Base-by-base conservation (phyloP, 2,797 vertebrate genomes). In the Microctenopoma lineatum region DNA sequence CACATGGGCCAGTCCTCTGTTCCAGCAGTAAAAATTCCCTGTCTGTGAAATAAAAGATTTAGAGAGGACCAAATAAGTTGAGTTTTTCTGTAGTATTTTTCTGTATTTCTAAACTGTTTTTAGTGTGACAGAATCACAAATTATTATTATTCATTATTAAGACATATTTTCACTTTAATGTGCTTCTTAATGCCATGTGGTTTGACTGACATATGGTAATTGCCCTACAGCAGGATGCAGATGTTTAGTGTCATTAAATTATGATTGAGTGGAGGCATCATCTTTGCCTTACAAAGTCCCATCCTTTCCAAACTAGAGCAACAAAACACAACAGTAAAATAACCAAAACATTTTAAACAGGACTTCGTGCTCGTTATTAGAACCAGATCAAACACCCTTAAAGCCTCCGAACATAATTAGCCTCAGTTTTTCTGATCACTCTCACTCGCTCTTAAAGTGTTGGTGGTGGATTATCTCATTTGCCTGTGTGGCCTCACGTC, bases 401-500 rank as follows among this genome's bases (percentile, higher is more conserved):
- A 44, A 48, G 12, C 3, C 5, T 21, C 12, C 5, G 21, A 41
- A 39, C 18, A 11, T 14, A n/a, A 25, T 67, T 47, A 14, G 15
- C 16, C 29, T 29, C 13, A 26, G 14, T 45, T 60, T 41, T 26
- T 48, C 45, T 8, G 0, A 4, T 15, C 25, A 5, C 25, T 36
- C 8, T 58, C 63, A 48, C 26, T 27, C 12, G 9, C 44, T 73
- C 59, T 70, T 71, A 46, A 48, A 52, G 26, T 16, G 25, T 55
- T 65, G 4, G 16, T 7, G 38, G 44, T 56, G 56, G 59, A 63
- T 81, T 70, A 76, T 75, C 50, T 75, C 32, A 60, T 54, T 50
- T 63, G 27, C 64, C 70, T 7, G 8, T 45, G 70, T 46, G 67
- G 70, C 75, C 70, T 79, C 62, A 48, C 58, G 38, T 71, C 56